Conservation (phyloP, 2,888 invertebrate genomes). For the Rotaria macrura region DNA sequence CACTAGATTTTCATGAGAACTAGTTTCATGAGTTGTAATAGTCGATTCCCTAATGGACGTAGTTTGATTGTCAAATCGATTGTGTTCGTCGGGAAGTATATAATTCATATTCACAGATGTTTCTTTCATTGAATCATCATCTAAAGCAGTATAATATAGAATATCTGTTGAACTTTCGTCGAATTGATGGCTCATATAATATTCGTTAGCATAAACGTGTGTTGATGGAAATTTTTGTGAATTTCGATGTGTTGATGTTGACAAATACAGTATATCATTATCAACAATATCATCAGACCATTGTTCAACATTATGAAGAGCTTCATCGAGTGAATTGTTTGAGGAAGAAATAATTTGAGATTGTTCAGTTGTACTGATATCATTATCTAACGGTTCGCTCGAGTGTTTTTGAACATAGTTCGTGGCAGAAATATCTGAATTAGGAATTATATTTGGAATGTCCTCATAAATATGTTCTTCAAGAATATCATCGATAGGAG, state of each 20-base stretch:
- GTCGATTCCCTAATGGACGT: background rate
- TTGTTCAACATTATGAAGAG: background rate
- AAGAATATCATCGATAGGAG: background rate
- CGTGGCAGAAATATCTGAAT: background rate
- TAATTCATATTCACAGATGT: background rate
- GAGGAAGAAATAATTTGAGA: background rate
- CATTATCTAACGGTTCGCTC: background rate
- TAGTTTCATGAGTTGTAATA: background rate
- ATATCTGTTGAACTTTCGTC: background rate
- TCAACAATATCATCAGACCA: background rate
- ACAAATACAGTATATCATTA: background rate
- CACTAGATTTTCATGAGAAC: background rate
- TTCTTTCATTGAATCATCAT: background rate
- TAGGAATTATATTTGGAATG: background rate
- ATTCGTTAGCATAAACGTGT: background rate
- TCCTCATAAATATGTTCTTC: constrained; percentile 8
- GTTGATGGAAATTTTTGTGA: background rate
- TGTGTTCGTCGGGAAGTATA: too few species aligned
- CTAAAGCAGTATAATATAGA: background rate
- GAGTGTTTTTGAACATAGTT: background rate
- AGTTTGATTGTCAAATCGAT: background rate
- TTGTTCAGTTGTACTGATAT: background rate
- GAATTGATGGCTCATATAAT: background rate
- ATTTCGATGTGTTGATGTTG: background rate
- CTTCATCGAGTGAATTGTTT: background rate